phyloP scores from a whole-genome alignment of 2,888 invertebrate genomes.

The Phanerotoma sp. region DNA sequence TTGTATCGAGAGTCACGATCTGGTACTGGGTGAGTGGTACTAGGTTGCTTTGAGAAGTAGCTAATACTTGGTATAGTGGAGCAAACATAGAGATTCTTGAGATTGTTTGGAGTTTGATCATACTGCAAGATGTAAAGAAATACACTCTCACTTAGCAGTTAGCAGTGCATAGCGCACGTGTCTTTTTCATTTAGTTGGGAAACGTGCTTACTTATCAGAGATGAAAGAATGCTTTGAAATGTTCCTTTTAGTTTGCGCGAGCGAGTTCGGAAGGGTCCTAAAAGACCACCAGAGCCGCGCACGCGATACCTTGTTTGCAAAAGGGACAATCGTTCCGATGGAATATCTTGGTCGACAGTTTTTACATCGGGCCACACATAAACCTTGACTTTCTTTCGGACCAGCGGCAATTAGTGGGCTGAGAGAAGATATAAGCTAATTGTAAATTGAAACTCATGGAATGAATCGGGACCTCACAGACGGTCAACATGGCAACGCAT shows the following conservation, averaged over 20 bases:
- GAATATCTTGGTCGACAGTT: constrained; percentile 3
- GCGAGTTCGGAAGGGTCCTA: background rate
- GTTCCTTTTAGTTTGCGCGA: constrained; percentile 1
- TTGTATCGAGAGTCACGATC: constrained; percentile 28
- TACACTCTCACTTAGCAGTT: too few species aligned
- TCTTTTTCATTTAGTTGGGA: too few species aligned
- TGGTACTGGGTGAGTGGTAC: constrained; percentile 14
- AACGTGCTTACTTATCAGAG: too few species aligned
- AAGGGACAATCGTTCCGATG: constrained; percentile 2
- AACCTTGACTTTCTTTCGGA: constrained; percentile 9
- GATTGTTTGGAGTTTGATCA: constrained; percentile 16
- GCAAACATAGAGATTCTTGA: constrained; percentile 13
- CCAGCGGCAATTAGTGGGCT: constrained; percentile 44
- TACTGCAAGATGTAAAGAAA: background rate
- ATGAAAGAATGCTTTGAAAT: too few species aligned
- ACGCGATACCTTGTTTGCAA: constrained; percentile 6
- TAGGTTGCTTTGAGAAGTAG: too few species aligned
- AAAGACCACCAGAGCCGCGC: constrained; percentile 12
- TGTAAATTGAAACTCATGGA: constrained; percentile 41
- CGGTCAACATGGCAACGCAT: constrained; percentile 31
- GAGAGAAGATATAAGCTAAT: constrained; percentile 43
- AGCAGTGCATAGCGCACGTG: too few species aligned
- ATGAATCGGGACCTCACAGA: constrained; percentile 25
- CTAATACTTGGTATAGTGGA: background rate
- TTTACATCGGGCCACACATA: background rate